Conservation (phyloP, 2,113 vertebrate genomes). For the Paedocypris sp. region DNA sequence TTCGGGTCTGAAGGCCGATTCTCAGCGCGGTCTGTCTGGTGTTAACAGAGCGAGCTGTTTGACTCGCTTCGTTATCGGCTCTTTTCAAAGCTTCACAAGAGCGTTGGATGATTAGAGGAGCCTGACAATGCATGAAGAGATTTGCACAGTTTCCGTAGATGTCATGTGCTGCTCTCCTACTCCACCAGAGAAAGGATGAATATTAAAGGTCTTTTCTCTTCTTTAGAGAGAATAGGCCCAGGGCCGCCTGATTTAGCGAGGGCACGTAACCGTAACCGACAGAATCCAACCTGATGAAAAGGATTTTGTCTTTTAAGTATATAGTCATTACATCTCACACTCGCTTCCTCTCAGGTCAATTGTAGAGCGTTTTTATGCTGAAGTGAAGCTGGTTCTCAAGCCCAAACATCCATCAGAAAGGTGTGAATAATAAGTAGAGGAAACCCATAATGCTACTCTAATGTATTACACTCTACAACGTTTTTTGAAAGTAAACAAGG, state of each 20-base stretch:
- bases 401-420: too few species aligned
- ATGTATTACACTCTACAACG: too few species aligned
- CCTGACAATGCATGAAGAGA: conserved; percentile 61
- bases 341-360: conserved; percentile 3
- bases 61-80: conserved; percentile 57
- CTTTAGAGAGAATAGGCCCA: conserved; percentile 29
- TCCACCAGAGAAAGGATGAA: conserved; percentile 44
- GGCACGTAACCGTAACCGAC: conserved; percentile 19
- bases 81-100: conserved; percentile 53
- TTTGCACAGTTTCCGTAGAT: conserved; percentile 49
- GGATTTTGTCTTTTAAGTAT: conserved; percentile 30
- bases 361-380: neutral
- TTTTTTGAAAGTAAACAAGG: too few species aligned
- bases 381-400: neutral
- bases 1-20: neutral
- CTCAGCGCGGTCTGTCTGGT: neutral
- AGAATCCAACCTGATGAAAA: conserved; percentile 28
- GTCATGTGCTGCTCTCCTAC: conserved; percentile 54
- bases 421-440: too few species aligned
- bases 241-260: conserved; percentile 14
- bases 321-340: conserved; percentile 26
- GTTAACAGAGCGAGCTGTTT: conserved; percentile 41
- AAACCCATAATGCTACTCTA: too few species aligned
- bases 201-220: conserved; percentile 46
- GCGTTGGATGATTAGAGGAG: conserved; percentile 64